phyloP scores from a whole-genome alignment of 2,113 vertebrate species.

The Zosterops pallidus region DNA sequence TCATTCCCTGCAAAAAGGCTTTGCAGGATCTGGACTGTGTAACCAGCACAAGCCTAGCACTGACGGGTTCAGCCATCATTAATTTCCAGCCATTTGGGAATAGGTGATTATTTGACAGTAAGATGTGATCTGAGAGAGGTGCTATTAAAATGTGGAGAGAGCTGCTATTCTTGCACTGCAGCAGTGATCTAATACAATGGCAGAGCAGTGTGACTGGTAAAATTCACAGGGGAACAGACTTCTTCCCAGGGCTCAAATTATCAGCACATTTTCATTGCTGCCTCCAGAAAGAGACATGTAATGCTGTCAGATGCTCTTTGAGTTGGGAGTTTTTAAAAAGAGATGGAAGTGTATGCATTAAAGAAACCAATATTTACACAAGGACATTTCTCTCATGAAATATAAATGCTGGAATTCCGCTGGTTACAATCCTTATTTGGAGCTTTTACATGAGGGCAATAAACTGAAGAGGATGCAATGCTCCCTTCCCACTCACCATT shows the following conservation, averaged over 20 bases:
- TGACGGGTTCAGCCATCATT: background rate
- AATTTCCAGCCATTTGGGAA: slow-evolving; percentile 39
- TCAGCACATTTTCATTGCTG: slow-evolving; percentile 63
- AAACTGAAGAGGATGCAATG: slow-evolving; percentile 15
- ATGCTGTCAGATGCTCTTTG: slow-evolving; percentile 67
- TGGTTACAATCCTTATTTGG: slow-evolving; percentile 16
- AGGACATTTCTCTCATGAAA: slow-evolving; percentile 45
- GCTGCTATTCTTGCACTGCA: slow-evolving; percentile 47
- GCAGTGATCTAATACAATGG: slow-evolving; percentile 64
- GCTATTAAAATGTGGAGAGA: slow-evolving; percentile 41
- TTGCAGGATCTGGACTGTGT: background rate
- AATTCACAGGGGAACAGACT: slow-evolving; percentile 60
- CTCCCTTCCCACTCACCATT: background rate
- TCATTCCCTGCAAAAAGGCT: background rate
- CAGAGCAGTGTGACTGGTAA: slow-evolving; percentile 43
- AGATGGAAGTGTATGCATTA: slow-evolving; percentile 39
- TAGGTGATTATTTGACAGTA: slow-evolving; percentile 30
- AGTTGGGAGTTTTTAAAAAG: slow-evolving; percentile 66
- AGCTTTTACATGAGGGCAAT: slow-evolving; percentile 14
- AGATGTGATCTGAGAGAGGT: slow-evolving; percentile 20
- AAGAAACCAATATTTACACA: slow-evolving; percentile 56
- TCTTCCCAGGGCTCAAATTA: slow-evolving; percentile 73
- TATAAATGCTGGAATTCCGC: slow-evolving; percentile 44
- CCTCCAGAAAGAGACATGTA: slow-evolving; percentile 64
- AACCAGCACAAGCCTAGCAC: background rate